Conservation (phyloP, 2,113 vertebrate genomes). For the Gadus chalcogrammus region DNA sequence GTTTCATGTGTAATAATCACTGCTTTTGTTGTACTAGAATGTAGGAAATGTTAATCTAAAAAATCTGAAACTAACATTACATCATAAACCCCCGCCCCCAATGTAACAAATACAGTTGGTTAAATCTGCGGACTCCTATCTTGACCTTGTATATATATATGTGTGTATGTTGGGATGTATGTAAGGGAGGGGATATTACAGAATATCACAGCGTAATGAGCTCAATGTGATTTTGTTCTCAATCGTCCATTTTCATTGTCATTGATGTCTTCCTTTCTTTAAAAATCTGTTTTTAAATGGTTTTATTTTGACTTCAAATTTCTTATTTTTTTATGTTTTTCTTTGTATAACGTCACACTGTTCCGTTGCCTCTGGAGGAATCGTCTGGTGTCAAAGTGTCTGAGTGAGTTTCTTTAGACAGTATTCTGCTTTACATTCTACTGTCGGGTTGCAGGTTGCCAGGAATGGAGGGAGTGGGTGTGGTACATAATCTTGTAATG, state of each 20-base stretch:
- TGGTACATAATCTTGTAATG: neutral
- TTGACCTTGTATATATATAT: slow-evolving; percentile 23
- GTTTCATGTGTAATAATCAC: too few species aligned
- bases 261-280: slow-evolving; percentile 29
- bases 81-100: too few species aligned
- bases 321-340: slow-evolving; percentile 21
- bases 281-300: slow-evolving; percentile 14
- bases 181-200: slow-evolving; percentile 23
- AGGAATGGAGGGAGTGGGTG: neutral
- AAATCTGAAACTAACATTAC: too few species aligned
- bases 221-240: slow-evolving; percentile 21
- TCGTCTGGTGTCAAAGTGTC: slow-evolving; percentile 17
- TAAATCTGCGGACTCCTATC: neutral
- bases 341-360: slow-evolving; percentile 36
- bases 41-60: too few species aligned
- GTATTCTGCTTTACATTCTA: neutral
- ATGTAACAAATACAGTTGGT: slow-evolving; percentile 12
- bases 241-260: slow-evolving; percentile 19
- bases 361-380: slow-evolving; percentile 16
- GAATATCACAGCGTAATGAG: slow-evolving; percentile 34
- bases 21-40: too few species aligned
- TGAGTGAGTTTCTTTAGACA: slow-evolving; percentile 21
- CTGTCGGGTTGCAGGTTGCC: neutral
- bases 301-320: neutral
- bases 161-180: slow-evolving; percentile 17